Evolutionary conservation across 2,797 vertebrate species (phyloP).

Genomic region (Oophaga sylvatica): DNA sequence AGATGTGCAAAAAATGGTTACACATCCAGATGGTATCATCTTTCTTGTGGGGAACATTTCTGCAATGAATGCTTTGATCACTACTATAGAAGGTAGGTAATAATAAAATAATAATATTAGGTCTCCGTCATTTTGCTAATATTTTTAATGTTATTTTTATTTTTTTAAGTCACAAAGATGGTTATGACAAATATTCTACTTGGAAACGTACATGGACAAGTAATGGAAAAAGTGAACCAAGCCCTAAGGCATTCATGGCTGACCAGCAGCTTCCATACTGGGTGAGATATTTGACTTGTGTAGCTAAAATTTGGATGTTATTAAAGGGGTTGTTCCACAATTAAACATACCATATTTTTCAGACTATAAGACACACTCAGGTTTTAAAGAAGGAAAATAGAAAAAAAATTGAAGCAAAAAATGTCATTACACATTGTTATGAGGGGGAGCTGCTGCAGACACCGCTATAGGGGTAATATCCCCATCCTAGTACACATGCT

Average conservation of each 20-base stretch:
- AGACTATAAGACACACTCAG: too few species aligned
- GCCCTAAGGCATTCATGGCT: slow-evolving; percentile 97
- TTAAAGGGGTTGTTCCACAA: too few species aligned
- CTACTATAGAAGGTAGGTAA: slow-evolving; percentile 92
- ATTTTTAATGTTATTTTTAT: not conserved
- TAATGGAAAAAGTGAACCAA: slow-evolving; percentile 97
- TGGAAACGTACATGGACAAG: slow-evolving; percentile 98
- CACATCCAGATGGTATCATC: slow-evolving; percentile 97
- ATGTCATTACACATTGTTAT: too few species aligned
- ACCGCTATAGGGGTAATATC: too few species aligned
- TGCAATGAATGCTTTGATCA: slow-evolving; percentile 99
- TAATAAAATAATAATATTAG: not conserved
- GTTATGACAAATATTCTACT: slow-evolving; percentile 88
- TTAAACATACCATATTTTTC: too few species aligned
- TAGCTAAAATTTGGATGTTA: not conserved
- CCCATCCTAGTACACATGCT: too few species aligned
- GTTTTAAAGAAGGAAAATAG: too few species aligned
- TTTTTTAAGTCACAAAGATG: slow-evolving; percentile 90
- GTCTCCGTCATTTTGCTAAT: not conserved
- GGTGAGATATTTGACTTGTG: slow-evolving; percentile 76
- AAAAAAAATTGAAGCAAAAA: too few species aligned
- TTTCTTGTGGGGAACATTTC: slow-evolving; percentile 98
- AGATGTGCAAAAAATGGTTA: slow-evolving; percentile 99
- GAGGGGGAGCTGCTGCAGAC: too few species aligned
- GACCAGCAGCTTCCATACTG: slow-evolving; percentile 98